Evolutionary conservation across 2,797 vertebrate species (phyloP).

Genomic region (Falco peregrinus): DNA sequence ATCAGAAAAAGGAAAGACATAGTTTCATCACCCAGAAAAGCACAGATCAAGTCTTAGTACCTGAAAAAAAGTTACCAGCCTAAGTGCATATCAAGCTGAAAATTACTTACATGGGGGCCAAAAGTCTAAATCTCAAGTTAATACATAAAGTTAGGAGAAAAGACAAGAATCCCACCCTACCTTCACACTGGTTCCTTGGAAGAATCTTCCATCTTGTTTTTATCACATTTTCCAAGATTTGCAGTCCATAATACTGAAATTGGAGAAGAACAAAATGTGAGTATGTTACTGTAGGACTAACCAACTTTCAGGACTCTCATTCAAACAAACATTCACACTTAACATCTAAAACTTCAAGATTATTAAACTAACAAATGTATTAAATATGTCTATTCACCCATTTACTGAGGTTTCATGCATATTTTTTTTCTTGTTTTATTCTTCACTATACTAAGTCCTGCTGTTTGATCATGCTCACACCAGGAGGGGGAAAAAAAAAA

Average conservation of each 20-base stretch:
- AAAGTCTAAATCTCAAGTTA: background rate
- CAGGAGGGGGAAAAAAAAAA: slow-evolving; percentile 75
- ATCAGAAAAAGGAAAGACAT: background rate
- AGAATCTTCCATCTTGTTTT: slow-evolving; percentile 99
- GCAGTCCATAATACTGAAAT: slow-evolving; percentile 98
- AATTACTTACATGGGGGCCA: background rate
- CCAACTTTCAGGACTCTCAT: slow-evolving; percentile 74
- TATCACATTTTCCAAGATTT: slow-evolving; percentile 98
- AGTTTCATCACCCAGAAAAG: background rate
- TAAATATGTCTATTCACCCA: slow-evolving; percentile 78
- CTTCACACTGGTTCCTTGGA: slow-evolving; percentile 96
- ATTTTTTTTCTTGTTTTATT: slow-evolving; percentile 80
- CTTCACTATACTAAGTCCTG: slow-evolving; percentile 87
- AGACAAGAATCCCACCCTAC: slow-evolving; percentile 75
- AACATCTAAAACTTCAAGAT: slow-evolving; percentile 74
- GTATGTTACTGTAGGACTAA: slow-evolving; percentile 57
- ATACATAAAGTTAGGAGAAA: background rate
- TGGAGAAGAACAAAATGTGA: slow-evolving; percentile 80
- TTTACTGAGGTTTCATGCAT: slow-evolving; percentile 90
- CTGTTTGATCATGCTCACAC: slow-evolving; percentile 95
- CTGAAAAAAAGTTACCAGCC: background rate
- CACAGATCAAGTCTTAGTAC: background rate
- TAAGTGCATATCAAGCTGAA: background rate
- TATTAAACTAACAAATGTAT: slow-evolving; percentile 76
- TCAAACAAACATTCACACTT: slow-evolving; percentile 77